Percentiles rank a stretch among this genome's conserved stretches.
These are phyloP conservation scores for Propithecus perrieri DNA, from an alignment of 2,797 vertebrate genomes.

Conservation along the genomic window DNA sequence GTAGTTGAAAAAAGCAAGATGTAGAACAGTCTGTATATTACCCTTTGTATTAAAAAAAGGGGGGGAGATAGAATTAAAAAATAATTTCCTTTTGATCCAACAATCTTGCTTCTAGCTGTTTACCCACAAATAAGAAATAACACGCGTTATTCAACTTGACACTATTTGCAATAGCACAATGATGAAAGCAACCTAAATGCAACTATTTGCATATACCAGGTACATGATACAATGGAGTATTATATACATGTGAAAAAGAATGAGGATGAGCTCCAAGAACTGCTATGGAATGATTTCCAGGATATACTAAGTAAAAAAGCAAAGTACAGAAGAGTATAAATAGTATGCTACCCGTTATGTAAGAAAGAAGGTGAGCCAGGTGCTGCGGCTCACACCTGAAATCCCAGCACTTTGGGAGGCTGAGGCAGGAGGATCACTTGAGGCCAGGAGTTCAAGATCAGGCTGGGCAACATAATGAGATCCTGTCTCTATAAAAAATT, in stretches of 20 bases:
- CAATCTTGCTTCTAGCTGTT: not conserved
- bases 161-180: not conserved
- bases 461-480: no score
- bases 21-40: not conserved
- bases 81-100: not conserved
- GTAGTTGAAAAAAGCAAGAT: not conserved
- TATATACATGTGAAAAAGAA: not conserved
- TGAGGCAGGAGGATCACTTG: no score
- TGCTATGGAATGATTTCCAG: not conserved
- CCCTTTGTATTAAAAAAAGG: not conserved
- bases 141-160: not conserved
- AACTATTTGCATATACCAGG: not conserved
- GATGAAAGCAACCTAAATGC: not conserved
- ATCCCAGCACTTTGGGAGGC: no score
- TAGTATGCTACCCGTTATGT: not conserved
- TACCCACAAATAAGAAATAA: conserved; percentile 9
- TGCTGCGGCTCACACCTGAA: no score
- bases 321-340: not conserved
- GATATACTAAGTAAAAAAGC: not conserved
- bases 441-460: no score
- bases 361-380: not conserved
- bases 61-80: not conserved
- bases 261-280: not conserved
- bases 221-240: not conserved
- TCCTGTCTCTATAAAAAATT: no score